Base-by-base conservation (phyloP, 2,797 vertebrate genomes). In the Eulemur coronatus region DNA sequence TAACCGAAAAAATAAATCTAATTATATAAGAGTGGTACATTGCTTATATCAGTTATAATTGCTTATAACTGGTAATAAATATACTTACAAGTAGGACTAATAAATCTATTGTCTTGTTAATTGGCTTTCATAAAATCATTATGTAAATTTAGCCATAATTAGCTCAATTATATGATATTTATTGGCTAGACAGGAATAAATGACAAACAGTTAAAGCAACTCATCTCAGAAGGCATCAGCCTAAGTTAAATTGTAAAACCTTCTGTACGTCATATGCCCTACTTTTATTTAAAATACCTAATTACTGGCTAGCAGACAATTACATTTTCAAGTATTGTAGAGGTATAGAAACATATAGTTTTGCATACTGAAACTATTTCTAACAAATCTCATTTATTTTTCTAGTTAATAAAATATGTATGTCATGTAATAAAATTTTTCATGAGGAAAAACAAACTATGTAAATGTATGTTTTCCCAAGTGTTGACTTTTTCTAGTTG, bases 161-260 rank as follows among this genome's bases (percentile, higher is more conserved):
- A 82, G 18, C 28, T 59, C 95, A 92, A 96, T 91, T 84, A 84
- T 84, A 18, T 91, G 59, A n/a, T 70, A 85, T 55, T 73, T 92
- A 93, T 92, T 94, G n/a, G 15, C 67, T 79, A 43, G 11, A 82
- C 33, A 92, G 72, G 93, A 91, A 88, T 84, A 96, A 96, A 90
- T 82, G 35, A 55, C 52, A 96, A 93, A 79, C 5, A 50, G 52
- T 92, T 95, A 89, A 86, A 91, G 24, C 22, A 72, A 82, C 22
- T 73, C 24, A 67, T 91, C 59, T 91, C 35, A 89, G 63, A 89
- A 79, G 7, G 70, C 55, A 79, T 90, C 12, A 75, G 22, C 17
- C 13, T 57, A 55, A 15, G 24, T 73, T 93, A 96, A 88, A 88
- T 63, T 94, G 55, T 24, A 84, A 93, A 95, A 59, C 28, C 11